Conservation (phyloP, 2,797 vertebrate species). For the Craterocephalus amniculus region DNA sequence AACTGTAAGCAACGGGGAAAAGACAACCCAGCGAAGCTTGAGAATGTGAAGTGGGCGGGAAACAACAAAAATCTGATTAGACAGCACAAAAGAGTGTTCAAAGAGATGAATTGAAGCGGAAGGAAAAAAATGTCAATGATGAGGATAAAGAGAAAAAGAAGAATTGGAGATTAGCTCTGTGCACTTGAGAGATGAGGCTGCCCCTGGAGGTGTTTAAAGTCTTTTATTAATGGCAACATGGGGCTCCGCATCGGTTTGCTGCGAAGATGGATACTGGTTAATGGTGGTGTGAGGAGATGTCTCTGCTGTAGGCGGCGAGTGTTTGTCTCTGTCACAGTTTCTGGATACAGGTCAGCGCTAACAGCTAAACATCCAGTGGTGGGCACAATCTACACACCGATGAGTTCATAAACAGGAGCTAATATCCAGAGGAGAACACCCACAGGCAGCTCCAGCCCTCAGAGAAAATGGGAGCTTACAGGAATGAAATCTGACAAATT, state of each 20-base stretch:
- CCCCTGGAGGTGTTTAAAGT: slow-evolving; percentile 27
- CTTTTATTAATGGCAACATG: slow-evolving; percentile 51
- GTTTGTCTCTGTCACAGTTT: slow-evolving; percentile 42
- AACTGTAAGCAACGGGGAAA: slow-evolving; percentile 4
- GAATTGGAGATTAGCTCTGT: slow-evolving; percentile 20
- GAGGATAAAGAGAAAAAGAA: slow-evolving; percentile 13
- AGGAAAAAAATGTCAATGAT: slow-evolving; percentile 7
- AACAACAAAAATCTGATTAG: slow-evolving; percentile 27
- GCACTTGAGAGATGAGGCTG: slow-evolving; percentile 42
- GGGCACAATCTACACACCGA: slow-evolving; percentile 21
- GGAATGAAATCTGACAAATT: slow-evolving; percentile 4
- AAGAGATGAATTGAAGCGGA: slow-evolving; percentile 12
- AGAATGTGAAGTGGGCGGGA: slow-evolving; percentile 22
- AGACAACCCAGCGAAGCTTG: slow-evolving; percentile 26
- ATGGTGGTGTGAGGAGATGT: slow-evolving; percentile 53
- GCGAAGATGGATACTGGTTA: slow-evolving; percentile 52
- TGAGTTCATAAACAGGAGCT: slow-evolving; percentile 36
- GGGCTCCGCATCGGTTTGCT: slow-evolving; percentile 18
- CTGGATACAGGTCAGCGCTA: slow-evolving; percentile 15
- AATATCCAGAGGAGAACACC: slow-evolving; percentile 37
- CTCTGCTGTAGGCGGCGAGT: slow-evolving; percentile 40
- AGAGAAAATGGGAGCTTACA: neutral
- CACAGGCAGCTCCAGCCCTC: slow-evolving; percentile 3
- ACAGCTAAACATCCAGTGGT: slow-evolving; percentile 22
- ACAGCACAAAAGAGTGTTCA: slow-evolving; percentile 35